Conservation (phyloP, 2,797 vertebrate genomes). For the Eutrigla gurnardus region DNA sequence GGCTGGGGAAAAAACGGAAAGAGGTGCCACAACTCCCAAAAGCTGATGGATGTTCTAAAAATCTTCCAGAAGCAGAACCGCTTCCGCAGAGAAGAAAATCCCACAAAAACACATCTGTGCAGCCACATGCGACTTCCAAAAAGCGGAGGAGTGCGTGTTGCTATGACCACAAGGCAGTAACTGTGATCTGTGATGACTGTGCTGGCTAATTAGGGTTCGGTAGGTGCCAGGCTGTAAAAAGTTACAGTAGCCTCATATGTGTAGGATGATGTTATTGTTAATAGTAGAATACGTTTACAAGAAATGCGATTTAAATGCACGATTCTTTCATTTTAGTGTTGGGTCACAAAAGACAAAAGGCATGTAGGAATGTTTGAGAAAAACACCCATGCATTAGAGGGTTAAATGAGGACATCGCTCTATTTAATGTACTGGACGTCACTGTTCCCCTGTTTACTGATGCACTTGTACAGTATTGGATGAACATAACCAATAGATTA, state of each 20-base stretch:
- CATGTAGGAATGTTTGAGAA: neutral
- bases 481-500: neutral
- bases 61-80: neutral
- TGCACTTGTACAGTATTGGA: neutral
- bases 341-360: neutral
- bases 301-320: neutral
- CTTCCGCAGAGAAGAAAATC: neutral
- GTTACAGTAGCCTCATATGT: neutral
- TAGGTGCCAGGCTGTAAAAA: neutral
- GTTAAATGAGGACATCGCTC: slow-evolving; percentile 5
- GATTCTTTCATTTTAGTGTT: neutral
- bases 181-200: slow-evolving; percentile 6
- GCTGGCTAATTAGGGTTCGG: neutral
- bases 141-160: neutral
- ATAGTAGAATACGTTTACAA: neutral
- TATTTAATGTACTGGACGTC: neutral
- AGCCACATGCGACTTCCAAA: neutral
- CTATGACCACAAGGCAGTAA: neutral
- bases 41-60: neutral
- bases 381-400: neutral
- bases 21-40: neutral
- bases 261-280: too few relatives aligned
- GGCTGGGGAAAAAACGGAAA: slow-evolving; percentile 1
- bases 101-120: neutral
- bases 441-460: neutral